Percentiles rank a stretch among this genome's conserved stretches.
phyloP scores from a whole-genome alignment of 1,140 invertebrate species.

The Eulimnadia texana region DNA sequence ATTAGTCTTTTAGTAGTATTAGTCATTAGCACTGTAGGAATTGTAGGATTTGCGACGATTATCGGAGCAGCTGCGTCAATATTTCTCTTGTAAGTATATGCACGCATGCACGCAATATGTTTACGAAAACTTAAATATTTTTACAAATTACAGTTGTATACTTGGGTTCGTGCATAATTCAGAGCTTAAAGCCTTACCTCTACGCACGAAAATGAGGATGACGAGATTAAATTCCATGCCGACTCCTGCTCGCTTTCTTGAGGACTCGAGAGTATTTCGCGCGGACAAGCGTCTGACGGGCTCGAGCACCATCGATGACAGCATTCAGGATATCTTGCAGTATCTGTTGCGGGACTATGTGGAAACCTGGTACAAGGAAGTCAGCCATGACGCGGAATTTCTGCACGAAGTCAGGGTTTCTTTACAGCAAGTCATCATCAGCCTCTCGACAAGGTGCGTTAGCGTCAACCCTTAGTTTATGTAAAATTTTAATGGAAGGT shows the following conservation, averaged over 20 bases:
- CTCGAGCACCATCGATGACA: conserved; percentile 51
- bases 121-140: neutral
- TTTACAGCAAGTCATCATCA: conserved; percentile 36
- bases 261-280: conserved; percentile 26
- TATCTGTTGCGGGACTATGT: conserved; percentile 64
- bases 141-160: neutral
- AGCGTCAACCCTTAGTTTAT: conserved; percentile 1
- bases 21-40: neutral
- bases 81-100: neutral
- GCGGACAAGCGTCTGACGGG: conserved; percentile 43
- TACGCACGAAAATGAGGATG: neutral
- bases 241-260: neutral
- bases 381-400: conserved; percentile 40
- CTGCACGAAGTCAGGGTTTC: conserved; percentile 35
- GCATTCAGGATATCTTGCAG: conserved; percentile 53
- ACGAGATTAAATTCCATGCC: neutral
- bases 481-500: conserved; percentile 16
- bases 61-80: neutral
- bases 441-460: conserved; percentile 36
- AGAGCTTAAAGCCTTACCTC: neutral
- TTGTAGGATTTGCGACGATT: neutral
- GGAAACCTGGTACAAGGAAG: conserved; percentile 50
- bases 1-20: neutral
- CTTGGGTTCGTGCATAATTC: neutral
- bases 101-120: too few relatives aligned